Percentiles rank a stretch among this genome's conserved stretches.
Evolutionary conservation across 2,113 vertebrate genomes (phyloP).

Genomic region (Plectropomus leopardus): DNA sequence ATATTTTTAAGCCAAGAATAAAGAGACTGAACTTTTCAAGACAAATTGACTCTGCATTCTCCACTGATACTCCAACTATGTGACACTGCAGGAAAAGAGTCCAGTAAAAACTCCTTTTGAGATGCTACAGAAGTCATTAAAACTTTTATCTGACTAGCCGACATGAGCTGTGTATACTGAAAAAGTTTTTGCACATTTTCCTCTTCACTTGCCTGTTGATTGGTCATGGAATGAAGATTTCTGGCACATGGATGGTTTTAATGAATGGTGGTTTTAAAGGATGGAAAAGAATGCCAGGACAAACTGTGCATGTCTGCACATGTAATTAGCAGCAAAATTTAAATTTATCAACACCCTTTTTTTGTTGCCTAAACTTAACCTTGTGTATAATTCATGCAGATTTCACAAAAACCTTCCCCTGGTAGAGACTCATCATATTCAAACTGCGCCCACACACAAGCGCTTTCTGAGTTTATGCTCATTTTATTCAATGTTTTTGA

Average conservation of each 20-base stretch:
- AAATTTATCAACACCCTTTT: slow-evolving; percentile 15
- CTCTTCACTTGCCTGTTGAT: neutral
- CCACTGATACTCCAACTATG: neutral
- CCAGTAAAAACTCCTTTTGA: neutral
- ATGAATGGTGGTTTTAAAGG: neutral
- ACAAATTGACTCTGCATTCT: too few relatives aligned
- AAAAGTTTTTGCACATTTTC: neutral
- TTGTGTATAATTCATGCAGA: slow-evolving; percentile 27
- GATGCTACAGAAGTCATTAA: slow-evolving; percentile 18
- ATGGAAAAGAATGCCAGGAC: neutral
- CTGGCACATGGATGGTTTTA: neutral
- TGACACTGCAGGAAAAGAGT: neutral
- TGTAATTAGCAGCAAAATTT: slow-evolving; percentile 42
- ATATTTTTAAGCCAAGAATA: neutral
- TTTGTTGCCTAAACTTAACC: slow-evolving; percentile 35
- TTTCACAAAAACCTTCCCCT: slow-evolving; percentile 6
- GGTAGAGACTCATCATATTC: slow-evolving; percentile 23
- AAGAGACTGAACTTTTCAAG: neutral
- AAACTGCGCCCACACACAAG: slow-evolving; percentile 27
- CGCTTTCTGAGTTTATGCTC: slow-evolving; percentile 21
- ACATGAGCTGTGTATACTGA: neutral
- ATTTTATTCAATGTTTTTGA: slow-evolving; percentile 33
- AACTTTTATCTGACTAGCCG: neutral
- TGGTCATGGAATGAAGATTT: slow-evolving; percentile 14
- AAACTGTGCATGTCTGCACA: slow-evolving; percentile 17